These are phyloP conservation scores for Patella pellucida DNA, from an alignment of 2,888 invertebrate genomes.

Conservation along the genomic window DNA sequence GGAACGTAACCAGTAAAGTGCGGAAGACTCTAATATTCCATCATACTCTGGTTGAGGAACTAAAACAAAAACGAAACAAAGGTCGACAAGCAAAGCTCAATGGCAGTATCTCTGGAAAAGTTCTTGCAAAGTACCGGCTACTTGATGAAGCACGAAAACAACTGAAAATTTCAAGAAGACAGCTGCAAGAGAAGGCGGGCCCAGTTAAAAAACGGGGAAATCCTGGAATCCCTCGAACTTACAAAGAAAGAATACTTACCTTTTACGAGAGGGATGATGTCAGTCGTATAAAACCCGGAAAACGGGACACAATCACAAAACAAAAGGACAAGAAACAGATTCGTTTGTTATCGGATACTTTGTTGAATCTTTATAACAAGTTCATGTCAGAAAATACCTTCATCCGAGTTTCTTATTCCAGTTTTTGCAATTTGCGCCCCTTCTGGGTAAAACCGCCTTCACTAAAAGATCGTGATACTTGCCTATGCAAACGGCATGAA, in stretches of 20 bases:
- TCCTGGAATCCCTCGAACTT: not conserved
- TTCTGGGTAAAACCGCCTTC: conserved; percentile 34
- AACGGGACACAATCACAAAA: conserved; percentile 12
- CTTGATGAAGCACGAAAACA: not conserved
- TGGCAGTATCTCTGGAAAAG: not conserved
- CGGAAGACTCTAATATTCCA: not conserved
- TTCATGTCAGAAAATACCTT: conserved; percentile 23
- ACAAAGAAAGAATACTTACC: not conserved
- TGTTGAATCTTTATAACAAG: conserved; percentile 37
- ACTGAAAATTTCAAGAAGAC: not conserved
- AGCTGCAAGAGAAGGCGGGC: not conserved
- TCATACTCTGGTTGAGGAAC: not conserved
- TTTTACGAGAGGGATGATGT: conserved; percentile 32
- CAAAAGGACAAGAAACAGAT: conserved; percentile 35
- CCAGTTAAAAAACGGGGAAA: not conserved
- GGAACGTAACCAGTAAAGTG: not conserved
- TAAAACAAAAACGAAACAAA: not conserved
- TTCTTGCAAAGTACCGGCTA: not conserved
- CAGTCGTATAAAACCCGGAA: conserved; percentile 37
- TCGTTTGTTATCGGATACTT: conserved; percentile 31
- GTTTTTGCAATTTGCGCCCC: conserved; percentile 35
- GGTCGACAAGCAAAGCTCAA: not conserved
- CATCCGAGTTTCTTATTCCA: conserved; percentile 36
- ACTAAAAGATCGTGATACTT: conserved; percentile 38
- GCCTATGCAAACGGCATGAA: conserved; percentile 36